Evolutionary conservation across 1,140 invertebrate genomes (phyloP), one percentile per base, ranked within the genome.

Genomic region (Goniozus legneri): DNA sequence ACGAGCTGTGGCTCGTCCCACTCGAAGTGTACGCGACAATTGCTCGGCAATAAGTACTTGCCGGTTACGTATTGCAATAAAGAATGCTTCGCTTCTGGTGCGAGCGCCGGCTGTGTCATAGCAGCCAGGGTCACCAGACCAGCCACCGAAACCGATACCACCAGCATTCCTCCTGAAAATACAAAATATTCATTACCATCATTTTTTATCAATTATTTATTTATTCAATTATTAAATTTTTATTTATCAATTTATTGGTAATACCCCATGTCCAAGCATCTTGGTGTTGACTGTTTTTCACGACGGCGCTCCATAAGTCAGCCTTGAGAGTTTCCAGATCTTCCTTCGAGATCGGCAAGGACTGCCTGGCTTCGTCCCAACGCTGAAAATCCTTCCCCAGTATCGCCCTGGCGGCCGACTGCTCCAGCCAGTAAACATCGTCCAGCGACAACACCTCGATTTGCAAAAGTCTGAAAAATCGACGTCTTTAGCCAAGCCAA

Each of bases 31-130:
- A 92, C 88, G 61, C 85, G 86, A 70, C 91, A 94, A 66, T 91
- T 92, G 41, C 87, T 84, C 15, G 92, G 89, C 37, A 91, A 80
- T 22, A 94, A 79, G 77, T 94, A 94, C 70, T 92, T 92, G 32
- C 91, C 91, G 22, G 91, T 93, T 38, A 95, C 89, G 71, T 92
- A 93, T 64, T 93, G 90, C 42, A 95, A 79, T 46, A 95, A 78
- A 33, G 90, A 89, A 67, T 91, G 88, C 67, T 92, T 91, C 21
- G 89, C 88, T 76, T 91, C 87, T 2, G 88, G 88, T 35, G 88
- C 87, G 52, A 91, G 76, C 2, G 88, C 87, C 10, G 88, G 88
- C 69, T 91, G 88, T 52, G 88, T 91, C 85, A 91, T 91, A 53
- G 88, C 88, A 44, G 89, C 89, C 56, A 92, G 78, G 31, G 89